phyloP scores from a whole-genome alignment of 2,113 vertebrate species.

The Sinocyclocheilus grahami region DNA sequence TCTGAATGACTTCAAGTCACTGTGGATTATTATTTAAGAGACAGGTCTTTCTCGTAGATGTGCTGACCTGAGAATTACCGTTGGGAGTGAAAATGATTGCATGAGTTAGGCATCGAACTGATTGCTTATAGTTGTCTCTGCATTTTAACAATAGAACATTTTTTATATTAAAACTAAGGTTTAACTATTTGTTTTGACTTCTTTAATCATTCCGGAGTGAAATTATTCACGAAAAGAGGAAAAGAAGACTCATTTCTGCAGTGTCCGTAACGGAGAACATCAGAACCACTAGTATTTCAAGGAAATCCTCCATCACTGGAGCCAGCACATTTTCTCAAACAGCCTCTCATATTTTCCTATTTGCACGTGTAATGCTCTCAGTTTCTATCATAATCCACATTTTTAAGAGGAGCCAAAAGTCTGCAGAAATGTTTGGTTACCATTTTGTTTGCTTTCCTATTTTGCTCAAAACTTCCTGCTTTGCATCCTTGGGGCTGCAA shows the following conservation, averaged over 20 bases:
- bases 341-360: neutral
- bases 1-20: conserved; percentile 11
- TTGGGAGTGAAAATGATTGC: neutral
- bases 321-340: conserved; percentile 12
- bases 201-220: neutral
- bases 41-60: neutral
- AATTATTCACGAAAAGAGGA: neutral
- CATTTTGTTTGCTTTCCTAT: conserved; percentile 67
- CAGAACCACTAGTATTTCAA: neutral
- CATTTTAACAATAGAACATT: neutral
- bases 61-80: neutral
- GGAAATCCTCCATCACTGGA: neutral
- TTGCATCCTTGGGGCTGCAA: conserved; percentile 64
- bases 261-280: neutral
- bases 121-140: neutral
- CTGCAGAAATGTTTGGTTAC: conserved; percentile 60
- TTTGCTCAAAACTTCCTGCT: conserved; percentile 62
- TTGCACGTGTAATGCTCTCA: neutral
- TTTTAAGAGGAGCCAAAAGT: conserved; percentile 49
- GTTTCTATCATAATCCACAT: conserved; percentile 18
- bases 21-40: conserved; percentile 10
- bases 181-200: neutral
- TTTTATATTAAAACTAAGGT: no score
- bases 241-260: neutral
- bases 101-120: neutral